phyloP scores from a whole-genome alignment of 2,113 vertebrate genomes.

The Rhizomys pruinosus region DNA sequence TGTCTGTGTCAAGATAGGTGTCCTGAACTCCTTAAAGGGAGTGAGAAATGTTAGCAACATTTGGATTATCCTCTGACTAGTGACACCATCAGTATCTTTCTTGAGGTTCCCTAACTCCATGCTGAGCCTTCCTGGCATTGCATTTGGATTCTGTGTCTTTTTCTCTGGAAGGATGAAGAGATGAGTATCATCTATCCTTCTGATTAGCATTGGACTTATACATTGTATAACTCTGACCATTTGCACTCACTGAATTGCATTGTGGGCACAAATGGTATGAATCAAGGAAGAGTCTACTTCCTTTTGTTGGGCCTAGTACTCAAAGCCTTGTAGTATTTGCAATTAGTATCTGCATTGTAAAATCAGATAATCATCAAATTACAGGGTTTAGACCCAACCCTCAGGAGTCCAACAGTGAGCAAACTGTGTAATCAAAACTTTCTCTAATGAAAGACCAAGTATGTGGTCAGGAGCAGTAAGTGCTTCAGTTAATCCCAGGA shows the following conservation, averaged over 20 bases:
- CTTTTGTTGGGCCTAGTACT: not conserved
- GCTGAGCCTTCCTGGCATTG: not conserved
- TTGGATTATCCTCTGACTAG: not conserved
- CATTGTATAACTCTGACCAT: not conserved
- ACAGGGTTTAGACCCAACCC: constrained; percentile 32
- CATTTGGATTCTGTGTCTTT: not conserved
- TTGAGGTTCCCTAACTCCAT: not conserved
- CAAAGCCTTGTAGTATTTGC: constrained; percentile 27
- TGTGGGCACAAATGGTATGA: not conserved
- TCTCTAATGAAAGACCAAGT: constrained; percentile 56
- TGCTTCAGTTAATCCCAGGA: constrained; percentile 43
- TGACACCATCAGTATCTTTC: not conserved
- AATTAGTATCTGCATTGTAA: constrained; percentile 53
- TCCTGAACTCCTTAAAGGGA: not conserved
- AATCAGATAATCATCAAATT: constrained; percentile 59
- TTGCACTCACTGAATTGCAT: not conserved
- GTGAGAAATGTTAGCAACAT: not conserved
- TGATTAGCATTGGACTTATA: not conserved
- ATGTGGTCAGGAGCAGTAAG: constrained; percentile 4
- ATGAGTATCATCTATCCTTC: not conserved
- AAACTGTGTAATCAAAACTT: constrained; percentile 35
- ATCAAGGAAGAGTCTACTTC: constrained; percentile 8
- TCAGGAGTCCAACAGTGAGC: constrained; percentile 27
- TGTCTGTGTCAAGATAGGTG: not conserved
- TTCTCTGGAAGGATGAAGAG: constrained; percentile 27